Conservation (phyloP, 2,797 vertebrate genomes). For the Setipinna tenuifilis region DNA sequence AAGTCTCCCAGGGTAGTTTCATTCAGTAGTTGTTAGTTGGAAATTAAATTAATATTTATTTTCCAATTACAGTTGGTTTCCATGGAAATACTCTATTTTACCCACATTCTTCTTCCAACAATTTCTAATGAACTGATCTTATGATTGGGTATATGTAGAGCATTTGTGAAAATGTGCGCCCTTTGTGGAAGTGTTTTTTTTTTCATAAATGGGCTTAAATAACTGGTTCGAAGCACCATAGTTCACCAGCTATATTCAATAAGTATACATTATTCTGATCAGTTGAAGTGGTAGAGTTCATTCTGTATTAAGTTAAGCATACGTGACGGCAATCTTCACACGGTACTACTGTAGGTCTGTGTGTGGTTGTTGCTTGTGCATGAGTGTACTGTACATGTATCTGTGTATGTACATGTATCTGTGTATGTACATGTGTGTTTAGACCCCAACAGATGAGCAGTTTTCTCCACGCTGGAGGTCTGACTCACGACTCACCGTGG, state of each 20-base stretch:
- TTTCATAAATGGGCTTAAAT: neutral
- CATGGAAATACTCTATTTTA: neutral
- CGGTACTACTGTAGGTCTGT: neutral
- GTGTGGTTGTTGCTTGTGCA: neutral
- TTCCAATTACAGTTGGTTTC: neutral
- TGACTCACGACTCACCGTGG: slow-evolving; percentile 28
- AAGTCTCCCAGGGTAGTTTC: neutral
- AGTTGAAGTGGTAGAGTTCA: neutral
- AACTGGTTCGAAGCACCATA: too few species aligned
- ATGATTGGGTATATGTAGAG: neutral
- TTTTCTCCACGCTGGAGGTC: slow-evolving; percentile 45
- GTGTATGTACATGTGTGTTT: neutral
- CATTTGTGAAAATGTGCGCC: neutral
- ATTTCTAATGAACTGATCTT: neutral
- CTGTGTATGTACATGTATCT: neutral
- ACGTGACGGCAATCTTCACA: neutral
- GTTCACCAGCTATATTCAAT: neutral
- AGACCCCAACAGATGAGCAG: slow-evolving; percentile 31
- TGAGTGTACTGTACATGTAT: neutral
- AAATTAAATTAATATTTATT: neutral
- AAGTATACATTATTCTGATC: neutral
- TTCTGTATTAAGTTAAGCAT: neutral
- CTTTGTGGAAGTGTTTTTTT: neutral
- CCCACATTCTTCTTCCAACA: neutral
- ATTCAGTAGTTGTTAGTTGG: neutral